Evolutionary conservation across 2,113 vertebrate species (phyloP).

Genomic region (Ginglymostoma cirratum): DNA sequence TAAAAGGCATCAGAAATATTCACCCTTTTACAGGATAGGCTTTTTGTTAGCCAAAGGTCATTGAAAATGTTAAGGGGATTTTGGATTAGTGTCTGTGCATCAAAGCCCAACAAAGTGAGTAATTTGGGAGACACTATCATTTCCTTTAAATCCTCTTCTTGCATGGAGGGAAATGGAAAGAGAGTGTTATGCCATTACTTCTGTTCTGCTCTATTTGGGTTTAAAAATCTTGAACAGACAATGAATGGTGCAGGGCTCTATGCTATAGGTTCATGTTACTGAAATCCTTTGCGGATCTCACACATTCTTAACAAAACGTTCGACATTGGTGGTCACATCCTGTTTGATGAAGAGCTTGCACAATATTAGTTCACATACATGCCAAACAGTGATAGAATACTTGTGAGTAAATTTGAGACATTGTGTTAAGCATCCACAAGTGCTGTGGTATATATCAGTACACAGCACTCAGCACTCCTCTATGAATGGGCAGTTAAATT

Average conservation of each 20-base stretch:
- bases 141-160: conserved; percentile 11
- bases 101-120: conserved; percentile 36
- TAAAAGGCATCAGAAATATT: conserved; percentile 63
- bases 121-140: background rate
- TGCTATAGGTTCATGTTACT: conserved; percentile 47
- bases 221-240: conserved; percentile 34
- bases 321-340: conserved; percentile 41
- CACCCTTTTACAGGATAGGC: conserved; percentile 48
- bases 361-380: background rate
- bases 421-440: conserved; percentile 34
- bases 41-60: conserved; percentile 47
- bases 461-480: conserved; percentile 39
- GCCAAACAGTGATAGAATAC: conserved; percentile 40
- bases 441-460: conserved; percentile 45
- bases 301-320: conserved; percentile 47
- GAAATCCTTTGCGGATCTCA: conserved; percentile 46
- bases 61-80: conserved; percentile 43
- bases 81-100: conserved; percentile 30
- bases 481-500: background rate
- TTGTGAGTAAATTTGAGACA: conserved; percentile 35
- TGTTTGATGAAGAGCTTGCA: conserved; percentile 45
- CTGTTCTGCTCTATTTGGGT: conserved; percentile 19
- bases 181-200: background rate
- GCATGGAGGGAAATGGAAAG: background rate
- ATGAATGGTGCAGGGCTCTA: conserved; percentile 16